Evolutionary conservation across 2,888 invertebrate genomes (phyloP).

Genomic region (Drosophila neotestacea): DNA sequence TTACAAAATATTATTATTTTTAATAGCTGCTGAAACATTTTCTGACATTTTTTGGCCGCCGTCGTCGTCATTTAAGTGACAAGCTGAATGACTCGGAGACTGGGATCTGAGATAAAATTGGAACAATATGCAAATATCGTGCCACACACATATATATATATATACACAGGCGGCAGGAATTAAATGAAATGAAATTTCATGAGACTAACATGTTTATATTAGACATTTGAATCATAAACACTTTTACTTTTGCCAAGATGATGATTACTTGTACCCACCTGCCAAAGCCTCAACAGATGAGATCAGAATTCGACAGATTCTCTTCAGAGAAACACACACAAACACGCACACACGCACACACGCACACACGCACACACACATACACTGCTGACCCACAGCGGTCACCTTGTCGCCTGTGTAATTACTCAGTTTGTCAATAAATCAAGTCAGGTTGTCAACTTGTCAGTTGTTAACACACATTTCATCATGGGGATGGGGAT

Average conservation of each 20-base stretch:
- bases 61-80: slow-evolving; percentile 29
- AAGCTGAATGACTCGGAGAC: slow-evolving; percentile 33
- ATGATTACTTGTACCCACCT: slow-evolving; percentile 11
- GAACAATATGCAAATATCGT: slow-evolving; percentile 65
- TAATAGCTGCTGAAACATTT: slow-evolving; percentile 63
- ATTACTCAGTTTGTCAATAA: slow-evolving; percentile 59
- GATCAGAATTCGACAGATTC: slow-evolving; percentile 6
- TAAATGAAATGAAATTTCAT: slow-evolving; percentile 9
- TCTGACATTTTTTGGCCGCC: slow-evolving; percentile 19
- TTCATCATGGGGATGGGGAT: slow-evolving; percentile 9
- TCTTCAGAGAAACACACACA: neutral
- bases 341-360: neutral
- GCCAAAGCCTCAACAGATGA: slow-evolving; percentile 11
- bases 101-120: slow-evolving; percentile 57
- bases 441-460: slow-evolving; percentile 57
- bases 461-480: slow-evolving; percentile 69
- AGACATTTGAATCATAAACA: slow-evolving; percentile 14
- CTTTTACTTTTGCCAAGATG: slow-evolving; percentile 38
- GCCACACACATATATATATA: slow-evolving; percentile 7
- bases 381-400: slow-evolving; percentile 36
- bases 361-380: neutral
- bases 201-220: neutral
- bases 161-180: neutral
- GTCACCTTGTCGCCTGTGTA: slow-evolving; percentile 57
- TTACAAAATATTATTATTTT: slow-evolving; percentile 67